A percentile compares a stretch with the other conserved stretches of the same genome.
These are phyloP conservation scores for Eurois occulta DNA, from an alignment of 2,888 invertebrate genomes.

Conservation along the genomic window DNA sequence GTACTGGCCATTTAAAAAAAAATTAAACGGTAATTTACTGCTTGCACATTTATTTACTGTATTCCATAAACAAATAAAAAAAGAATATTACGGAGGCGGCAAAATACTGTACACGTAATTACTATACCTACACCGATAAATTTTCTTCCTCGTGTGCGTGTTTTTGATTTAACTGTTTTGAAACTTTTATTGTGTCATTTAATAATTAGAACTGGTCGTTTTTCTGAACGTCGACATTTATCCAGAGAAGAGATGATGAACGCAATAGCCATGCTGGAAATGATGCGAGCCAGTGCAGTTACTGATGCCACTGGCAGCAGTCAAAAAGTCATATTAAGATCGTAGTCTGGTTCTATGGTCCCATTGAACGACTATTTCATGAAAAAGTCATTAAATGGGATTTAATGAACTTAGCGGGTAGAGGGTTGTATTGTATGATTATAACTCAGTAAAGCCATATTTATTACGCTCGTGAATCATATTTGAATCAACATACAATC, in stretches of 20 bases:
- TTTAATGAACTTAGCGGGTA: too few species aligned
- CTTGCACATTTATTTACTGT: background rate
- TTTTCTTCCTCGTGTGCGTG: background rate
- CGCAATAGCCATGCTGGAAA: background rate
- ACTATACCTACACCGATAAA: background rate
- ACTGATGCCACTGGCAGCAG: background rate
- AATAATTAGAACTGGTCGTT: background rate
- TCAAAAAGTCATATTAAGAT: background rate
- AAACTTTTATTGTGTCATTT: too few species aligned
- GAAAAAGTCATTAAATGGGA: too few species aligned
- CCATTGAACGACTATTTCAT: too few species aligned
- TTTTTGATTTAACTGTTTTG: too few species aligned
- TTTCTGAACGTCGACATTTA: background rate
- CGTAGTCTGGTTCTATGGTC: background rate
- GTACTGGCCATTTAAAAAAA: background rate
- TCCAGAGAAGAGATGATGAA: background rate
- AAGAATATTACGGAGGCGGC: background rate
- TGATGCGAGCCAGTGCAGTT: background rate
- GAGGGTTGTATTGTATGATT: too few species aligned
- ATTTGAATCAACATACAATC: too few species aligned
- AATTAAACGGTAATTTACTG: background rate
- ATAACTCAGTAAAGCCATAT: too few species aligned
- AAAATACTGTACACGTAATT: too few species aligned
- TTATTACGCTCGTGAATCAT: too few species aligned
- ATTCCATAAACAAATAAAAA: background rate